Evolutionary conservation across 2,888 invertebrate genomes (phyloP).

Genomic region (Enchytraeus crypticus): DNA sequence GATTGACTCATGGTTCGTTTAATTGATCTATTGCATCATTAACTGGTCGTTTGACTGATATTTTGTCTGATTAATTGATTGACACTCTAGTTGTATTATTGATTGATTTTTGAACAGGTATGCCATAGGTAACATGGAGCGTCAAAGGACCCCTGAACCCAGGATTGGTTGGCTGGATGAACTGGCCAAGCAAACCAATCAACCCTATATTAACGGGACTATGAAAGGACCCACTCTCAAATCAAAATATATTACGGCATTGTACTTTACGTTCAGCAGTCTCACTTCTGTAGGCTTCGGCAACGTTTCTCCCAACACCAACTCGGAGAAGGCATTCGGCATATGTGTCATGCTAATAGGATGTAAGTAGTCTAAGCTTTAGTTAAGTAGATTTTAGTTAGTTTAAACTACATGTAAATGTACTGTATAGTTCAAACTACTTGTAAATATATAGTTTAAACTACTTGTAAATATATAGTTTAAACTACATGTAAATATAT

Average conservation of each 20-base stretch:
- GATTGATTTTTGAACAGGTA: no score
- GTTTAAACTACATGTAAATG: no score
- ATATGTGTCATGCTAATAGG: slow-evolving; percentile 97
- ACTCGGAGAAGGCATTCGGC: slow-evolving; percentile 91
- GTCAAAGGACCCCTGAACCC: slow-evolving; percentile 60
- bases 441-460: no score
- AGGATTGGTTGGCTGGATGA: slow-evolving; percentile 95
- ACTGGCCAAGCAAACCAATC: slow-evolving; percentile 81
- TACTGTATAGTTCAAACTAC: no score
- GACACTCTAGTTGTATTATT: no score
- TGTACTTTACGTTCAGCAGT: slow-evolving; percentile 96
- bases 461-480: no score
- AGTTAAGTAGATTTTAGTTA: no score
- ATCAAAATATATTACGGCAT: slow-evolving; percentile 76
- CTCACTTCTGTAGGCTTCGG: slow-evolving; percentile 82
- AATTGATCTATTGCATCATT: no score
- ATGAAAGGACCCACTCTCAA: slow-evolving; percentile 60
- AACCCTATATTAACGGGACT: slow-evolving; percentile 61
- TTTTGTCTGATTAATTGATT: no score
- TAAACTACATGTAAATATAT: no score
- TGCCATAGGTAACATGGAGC: slow-evolving; percentile 42
- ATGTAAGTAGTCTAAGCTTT: slow-evolving; percentile 58
- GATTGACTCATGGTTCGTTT: no score
- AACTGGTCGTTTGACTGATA: no score
- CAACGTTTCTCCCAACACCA: slow-evolving; percentile 76